These are phyloP conservation scores for Lerema accius DNA, from an alignment of 1,140 invertebrate species.

Conservation along the genomic window DNA sequence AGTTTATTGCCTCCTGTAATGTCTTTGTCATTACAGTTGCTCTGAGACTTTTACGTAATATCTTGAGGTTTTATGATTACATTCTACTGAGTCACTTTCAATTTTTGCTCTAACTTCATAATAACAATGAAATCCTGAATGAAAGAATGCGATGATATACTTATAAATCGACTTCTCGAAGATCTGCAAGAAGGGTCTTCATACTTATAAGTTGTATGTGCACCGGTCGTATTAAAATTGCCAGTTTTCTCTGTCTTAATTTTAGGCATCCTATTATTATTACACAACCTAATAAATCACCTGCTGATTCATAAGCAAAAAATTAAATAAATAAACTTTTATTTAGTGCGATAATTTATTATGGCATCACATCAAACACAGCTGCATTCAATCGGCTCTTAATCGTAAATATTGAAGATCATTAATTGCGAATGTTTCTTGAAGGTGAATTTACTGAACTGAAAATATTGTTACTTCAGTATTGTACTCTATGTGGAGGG, in stretches of 20 bases:
- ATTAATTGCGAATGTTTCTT: background rate
- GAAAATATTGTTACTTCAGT: background rate
- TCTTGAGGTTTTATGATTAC: background rate
- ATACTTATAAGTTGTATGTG: too few species aligned
- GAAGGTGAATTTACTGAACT: background rate
- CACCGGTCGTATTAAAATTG: too few species aligned
- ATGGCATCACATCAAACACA: background rate
- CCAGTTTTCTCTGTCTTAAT: too few species aligned
- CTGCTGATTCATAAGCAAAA: too few species aligned
- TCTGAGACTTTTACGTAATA: background rate
- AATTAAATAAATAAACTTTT: background rate
- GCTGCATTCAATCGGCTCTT: background rate
- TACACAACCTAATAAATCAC: too few species aligned
- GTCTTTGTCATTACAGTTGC: background rate
- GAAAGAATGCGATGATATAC: too few species aligned
- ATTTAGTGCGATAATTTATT: background rate
- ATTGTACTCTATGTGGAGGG: background rate
- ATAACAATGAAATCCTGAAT: too few species aligned
- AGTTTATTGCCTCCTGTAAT: background rate
- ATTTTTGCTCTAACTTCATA: background rate
- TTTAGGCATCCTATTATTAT: too few species aligned
- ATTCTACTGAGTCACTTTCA: background rate
- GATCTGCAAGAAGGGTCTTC: too few species aligned
- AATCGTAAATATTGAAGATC: background rate
- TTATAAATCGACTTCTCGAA: too few species aligned